Percentiles rank a stretch among this genome's conserved stretches.
Evolutionary conservation across 2,113 vertebrate species (phyloP).

Genomic region (Leucoraja erinaceus): DNA sequence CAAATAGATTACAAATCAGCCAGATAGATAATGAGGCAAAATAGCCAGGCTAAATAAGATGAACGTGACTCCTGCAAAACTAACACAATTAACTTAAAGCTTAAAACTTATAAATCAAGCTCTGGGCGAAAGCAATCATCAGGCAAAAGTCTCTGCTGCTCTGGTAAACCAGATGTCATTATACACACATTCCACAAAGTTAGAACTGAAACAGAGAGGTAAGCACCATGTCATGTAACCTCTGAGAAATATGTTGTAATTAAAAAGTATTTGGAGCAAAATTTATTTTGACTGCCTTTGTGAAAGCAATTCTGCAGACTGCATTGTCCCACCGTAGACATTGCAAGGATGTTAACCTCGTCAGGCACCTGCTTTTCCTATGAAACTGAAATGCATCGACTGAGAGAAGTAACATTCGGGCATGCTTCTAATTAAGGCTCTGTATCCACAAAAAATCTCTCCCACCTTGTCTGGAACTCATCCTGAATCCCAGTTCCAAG

Average conservation of each 20-base stretch:
- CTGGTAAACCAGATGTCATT: background rate
- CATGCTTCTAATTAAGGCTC: constrained; percentile 20
- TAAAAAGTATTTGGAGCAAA: constrained; percentile 29
- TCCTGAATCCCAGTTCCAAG: background rate
- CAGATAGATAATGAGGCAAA: constrained; percentile 44
- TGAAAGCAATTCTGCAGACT: background rate
- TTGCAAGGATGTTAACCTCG: constrained; percentile 1
- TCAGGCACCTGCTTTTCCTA: constrained; percentile 3
- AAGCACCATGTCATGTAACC: constrained; percentile 30
- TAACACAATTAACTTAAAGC: constrained; percentile 45
- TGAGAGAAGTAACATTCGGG: background rate
- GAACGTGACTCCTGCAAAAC: constrained; percentile 45
- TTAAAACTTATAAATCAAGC: constrained; percentile 38
- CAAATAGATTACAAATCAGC: constrained; percentile 41
- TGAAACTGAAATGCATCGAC: background rate
- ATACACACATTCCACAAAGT: constrained; percentile 29
- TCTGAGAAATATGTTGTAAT: constrained; percentile 12
- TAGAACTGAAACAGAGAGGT: constrained; percentile 37
- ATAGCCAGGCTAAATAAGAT: constrained; percentile 48
- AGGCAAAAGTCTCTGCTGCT: constrained; percentile 37
- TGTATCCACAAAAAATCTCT: background rate
- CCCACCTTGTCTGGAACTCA: background rate
- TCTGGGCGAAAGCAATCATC: constrained; percentile 38
- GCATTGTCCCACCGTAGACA: background rate
- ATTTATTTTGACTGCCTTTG: constrained; percentile 2